Conservation (phyloP, 2,113 vertebrate genomes). For the Prunella himalayana region DNA sequence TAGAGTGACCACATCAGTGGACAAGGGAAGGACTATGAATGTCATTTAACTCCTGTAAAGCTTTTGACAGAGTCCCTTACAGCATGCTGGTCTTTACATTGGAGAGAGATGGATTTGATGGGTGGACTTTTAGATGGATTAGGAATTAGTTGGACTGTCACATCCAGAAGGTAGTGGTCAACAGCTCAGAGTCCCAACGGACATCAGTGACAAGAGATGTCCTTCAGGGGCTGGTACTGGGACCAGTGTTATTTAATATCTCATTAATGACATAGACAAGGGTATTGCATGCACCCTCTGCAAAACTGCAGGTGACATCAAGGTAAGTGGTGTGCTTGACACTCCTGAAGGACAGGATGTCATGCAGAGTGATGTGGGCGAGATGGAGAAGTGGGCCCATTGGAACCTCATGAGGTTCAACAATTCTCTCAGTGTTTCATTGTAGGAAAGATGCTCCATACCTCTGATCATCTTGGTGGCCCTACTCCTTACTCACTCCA, state of each 20-base stretch:
- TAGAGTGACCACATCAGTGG: background rate
- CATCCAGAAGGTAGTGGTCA: background rate
- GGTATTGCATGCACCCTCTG: background rate
- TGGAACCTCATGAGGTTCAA: background rate
- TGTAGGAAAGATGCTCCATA: background rate
- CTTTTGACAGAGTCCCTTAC: background rate
- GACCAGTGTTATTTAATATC: background rate
- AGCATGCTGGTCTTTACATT: background rate
- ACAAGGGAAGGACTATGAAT: background rate
- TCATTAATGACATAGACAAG: background rate
- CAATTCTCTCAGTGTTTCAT: background rate
- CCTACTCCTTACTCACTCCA: background rate
- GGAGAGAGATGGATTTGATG: background rate
- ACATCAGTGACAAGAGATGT: background rate
- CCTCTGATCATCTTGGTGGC: background rate
- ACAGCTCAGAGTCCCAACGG: rapidly evolving
- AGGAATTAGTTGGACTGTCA: background rate
- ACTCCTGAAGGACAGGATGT: background rate
- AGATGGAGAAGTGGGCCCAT: background rate
- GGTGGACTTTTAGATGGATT: background rate
- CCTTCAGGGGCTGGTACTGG: rapidly evolving
- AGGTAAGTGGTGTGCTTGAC: background rate
- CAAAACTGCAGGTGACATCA: background rate
- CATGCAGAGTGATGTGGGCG: background rate
- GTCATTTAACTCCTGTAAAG: background rate